A percentile compares a stretch with the other conserved stretches of the same genome.
These are phyloP conservation scores for Gallinago paraguaiae DNA, from an alignment of 2,113 vertebrate genomes.

Conservation along the genomic window DNA sequence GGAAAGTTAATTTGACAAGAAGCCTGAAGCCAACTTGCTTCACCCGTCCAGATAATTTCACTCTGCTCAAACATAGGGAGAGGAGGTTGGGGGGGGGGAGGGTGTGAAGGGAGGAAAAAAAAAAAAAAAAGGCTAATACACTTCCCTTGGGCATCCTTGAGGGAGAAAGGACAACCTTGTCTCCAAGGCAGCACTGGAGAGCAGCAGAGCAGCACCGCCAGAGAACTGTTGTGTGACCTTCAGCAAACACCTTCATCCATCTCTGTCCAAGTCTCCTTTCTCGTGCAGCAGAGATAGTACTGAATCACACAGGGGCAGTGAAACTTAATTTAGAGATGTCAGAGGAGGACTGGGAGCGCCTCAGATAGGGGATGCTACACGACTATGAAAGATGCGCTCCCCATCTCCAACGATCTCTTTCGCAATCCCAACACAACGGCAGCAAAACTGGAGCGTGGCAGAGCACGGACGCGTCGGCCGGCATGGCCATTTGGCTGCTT, in stretches of 20 bases:
- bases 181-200: background rate
- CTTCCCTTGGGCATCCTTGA: background rate
- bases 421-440: background rate
- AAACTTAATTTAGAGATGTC: background rate
- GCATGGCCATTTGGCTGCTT: background rate
- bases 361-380: rapidly evolving
- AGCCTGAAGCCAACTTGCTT: background rate
- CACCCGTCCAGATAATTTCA: background rate
- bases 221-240: background rate
- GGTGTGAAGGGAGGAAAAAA: too few species aligned
- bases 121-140: background rate
- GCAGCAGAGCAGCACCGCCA: background rate
- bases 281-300: background rate
- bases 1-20: background rate
- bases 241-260: background rate
- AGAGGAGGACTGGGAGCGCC: background rate
- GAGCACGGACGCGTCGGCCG: rapidly evolving
- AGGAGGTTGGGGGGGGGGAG: background rate
- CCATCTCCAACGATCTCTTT: background rate
- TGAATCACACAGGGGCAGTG: background rate
- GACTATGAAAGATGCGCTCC: rapidly evolving
- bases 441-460: background rate
- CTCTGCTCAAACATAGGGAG: background rate
- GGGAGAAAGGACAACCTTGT: background rate
- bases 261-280: background rate